Conservation (phyloP, 2,888 invertebrate genomes). For the Julus scandinavius region DNA sequence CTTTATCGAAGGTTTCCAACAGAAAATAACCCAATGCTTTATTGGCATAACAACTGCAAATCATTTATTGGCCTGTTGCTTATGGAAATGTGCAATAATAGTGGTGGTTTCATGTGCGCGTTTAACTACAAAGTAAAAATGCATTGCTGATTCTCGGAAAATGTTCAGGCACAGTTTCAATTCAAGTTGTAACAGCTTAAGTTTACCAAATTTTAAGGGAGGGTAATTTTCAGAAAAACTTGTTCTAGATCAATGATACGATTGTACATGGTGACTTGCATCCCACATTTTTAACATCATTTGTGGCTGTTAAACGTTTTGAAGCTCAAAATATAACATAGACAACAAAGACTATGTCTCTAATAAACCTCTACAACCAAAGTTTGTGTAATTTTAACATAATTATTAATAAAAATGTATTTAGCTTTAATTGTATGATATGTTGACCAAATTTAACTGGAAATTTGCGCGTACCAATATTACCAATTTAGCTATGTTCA, state of each 20-base stretch:
- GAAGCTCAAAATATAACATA: too few relatives aligned
- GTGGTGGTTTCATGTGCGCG: not conserved
- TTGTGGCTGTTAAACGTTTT: too few relatives aligned
- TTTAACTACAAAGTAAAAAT: not conserved
- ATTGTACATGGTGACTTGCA: slow-evolving; percentile 36
- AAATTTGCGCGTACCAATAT: too few relatives aligned
- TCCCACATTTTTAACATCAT: not conserved
- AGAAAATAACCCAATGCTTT: not conserved
- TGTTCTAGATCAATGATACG: not conserved
- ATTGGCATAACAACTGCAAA: slow-evolving; percentile 10
- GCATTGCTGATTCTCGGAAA: not conserved
- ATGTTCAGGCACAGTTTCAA: not conserved
- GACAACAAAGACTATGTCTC: too few relatives aligned
- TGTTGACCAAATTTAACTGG: not conserved
- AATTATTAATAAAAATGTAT: not conserved
- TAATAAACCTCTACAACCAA: not conserved
- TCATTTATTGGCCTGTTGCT: not conserved
- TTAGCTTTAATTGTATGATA: not conserved
- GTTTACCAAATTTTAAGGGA: not conserved
- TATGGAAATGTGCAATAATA: slow-evolving; percentile 35
- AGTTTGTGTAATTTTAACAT: not conserved
- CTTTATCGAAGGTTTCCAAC: slow-evolving; percentile 23
- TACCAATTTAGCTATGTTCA: too few relatives aligned
- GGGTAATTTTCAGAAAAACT: not conserved
- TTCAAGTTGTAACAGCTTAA: not conserved